Percentiles rank a stretch among this genome's conserved stretches.
These are phyloP conservation scores for Cotesia chilonis DNA, from an alignment of 1,140 invertebrate genomes.

Conservation along the genomic window DNA sequence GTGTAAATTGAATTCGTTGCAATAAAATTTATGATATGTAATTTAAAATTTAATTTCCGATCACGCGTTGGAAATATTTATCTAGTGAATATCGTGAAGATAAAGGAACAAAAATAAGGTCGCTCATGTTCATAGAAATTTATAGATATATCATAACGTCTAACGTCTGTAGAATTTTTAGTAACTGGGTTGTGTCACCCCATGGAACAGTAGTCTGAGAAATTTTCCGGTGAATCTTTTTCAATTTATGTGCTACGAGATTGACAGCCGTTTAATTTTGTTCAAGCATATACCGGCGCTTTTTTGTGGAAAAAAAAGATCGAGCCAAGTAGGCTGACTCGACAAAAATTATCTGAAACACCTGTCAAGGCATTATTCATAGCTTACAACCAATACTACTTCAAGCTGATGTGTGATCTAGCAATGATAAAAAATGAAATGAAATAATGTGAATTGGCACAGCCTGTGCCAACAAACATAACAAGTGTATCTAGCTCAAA, in stretches of 20 bases:
- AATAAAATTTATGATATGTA: conserved; percentile 6
- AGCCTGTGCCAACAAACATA: conserved; percentile 2
- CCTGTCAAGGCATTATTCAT: background rate
- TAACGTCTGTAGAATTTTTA: too few relatives aligned
- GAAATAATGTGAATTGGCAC: background rate
- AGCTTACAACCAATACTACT: too few relatives aligned
- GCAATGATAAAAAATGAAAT: too few relatives aligned
- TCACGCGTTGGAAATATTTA: conserved; percentile 8
- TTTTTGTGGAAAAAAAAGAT: background rate
- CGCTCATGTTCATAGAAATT: background rate
- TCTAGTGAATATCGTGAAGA: background rate
- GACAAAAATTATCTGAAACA: conserved; percentile 6
- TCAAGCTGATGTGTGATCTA: too few relatives aligned
- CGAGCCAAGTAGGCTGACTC: conserved; percentile 10
- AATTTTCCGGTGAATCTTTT: background rate
- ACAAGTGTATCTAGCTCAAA: too few relatives aligned
- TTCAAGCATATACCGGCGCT: conserved; percentile 4
- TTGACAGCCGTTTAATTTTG: conserved; percentile 7
- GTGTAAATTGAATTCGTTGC: background rate
- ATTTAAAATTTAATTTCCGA: conserved; percentile 20
- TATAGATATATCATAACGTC: background rate
- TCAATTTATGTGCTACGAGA: background rate
- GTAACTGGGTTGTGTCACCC: background rate
- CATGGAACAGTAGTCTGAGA: background rate
- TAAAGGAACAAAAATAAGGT: background rate